Evolutionary conservation across 2,888 invertebrate species (phyloP), one percentile per base, ranked within the genome.

Genomic region (Artemia sinica): DNA sequence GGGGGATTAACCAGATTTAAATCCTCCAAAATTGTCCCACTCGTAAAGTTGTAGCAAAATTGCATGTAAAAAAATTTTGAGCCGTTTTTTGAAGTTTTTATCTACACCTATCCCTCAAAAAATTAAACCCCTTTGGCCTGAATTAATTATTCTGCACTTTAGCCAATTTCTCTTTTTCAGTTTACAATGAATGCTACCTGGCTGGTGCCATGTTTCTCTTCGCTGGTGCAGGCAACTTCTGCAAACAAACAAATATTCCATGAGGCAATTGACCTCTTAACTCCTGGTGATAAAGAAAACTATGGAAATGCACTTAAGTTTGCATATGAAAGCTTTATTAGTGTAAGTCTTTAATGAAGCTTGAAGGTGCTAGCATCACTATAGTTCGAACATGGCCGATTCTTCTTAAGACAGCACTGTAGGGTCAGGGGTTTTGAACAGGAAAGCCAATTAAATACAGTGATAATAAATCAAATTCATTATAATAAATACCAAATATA

Each of bases 221-320:
- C 76, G 2, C 77, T 81, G 74, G 79, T 80, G 5, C 80, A 79
- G 73, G 80, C 80, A 6, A 80, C 77, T 71, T 76, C 77, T 71
- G 74, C 77, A 71, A 80, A 80, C 72, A 80, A 80, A 73, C 71
- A 75, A 71, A 71, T 77, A 49, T 74, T 80, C 70, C 75, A 75
- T 69, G 74, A 76, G 49, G 77, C 74, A 50, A 76, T 80, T 41
- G 77, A 78, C 71, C 68, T 72, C 0, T 72, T 80, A n/a, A 70
- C 73, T 68, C 80, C 79, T 66, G 73, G 74, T 28, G 74, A 78
- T 18, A 78, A 78, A 74, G 79, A 80, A 13, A 77, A 77, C 72
- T 79, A 78, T 71, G 73, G 76, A 8, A 73, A 71, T 9, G 81
- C 78, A 1, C 73, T 81, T 14, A 75, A 76, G 58, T 81, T 79